Evolutionary conservation across 2,888 invertebrate species (phyloP).

Genomic region (Drosophila yooni): DNA sequence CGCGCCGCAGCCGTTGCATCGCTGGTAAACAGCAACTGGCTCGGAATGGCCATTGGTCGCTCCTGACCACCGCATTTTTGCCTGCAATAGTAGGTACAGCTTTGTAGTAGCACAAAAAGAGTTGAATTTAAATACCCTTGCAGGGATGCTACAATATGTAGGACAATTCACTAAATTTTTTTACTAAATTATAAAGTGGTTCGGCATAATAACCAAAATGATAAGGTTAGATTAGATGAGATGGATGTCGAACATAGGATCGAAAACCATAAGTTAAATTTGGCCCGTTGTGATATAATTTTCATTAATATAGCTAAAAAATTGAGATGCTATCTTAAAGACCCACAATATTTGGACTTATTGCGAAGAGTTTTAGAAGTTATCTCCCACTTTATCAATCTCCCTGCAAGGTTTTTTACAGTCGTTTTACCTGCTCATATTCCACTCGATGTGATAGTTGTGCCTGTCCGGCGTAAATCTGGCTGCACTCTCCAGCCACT

Average conservation of each 20-base stretch:
- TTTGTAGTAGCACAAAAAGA: neutral
- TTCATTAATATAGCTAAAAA: neutral
- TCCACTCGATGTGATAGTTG: slow-evolving; percentile 90
- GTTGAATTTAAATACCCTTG: neutral
- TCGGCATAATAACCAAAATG: neutral
- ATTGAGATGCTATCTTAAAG: neutral
- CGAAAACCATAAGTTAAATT: neutral
- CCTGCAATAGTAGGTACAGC: slow-evolving; percentile 40
- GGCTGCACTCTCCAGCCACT: slow-evolving; percentile 91
- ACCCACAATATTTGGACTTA: neutral
- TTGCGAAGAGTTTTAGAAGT: neutral
- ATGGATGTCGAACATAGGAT: neutral
- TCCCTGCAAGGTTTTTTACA: neutral
- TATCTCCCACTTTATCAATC: neutral
- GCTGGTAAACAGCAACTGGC: slow-evolving; percentile 57
- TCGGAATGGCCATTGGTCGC: slow-evolving; percentile 35
- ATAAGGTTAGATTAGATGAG: neutral
- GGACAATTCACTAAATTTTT: neutral
- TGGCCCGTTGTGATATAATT: neutral
- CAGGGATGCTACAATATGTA: neutral
- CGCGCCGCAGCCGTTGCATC: slow-evolving; percentile 54
- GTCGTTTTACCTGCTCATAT: slow-evolving; percentile 75
- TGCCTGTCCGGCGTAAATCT: slow-evolving; percentile 90
- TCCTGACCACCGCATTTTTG: slow-evolving; percentile 73
- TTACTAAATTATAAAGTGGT: neutral